Evolutionary conservation across 2,888 invertebrate species (phyloP).

Genomic region (Ornithoptera priamus): DNA sequence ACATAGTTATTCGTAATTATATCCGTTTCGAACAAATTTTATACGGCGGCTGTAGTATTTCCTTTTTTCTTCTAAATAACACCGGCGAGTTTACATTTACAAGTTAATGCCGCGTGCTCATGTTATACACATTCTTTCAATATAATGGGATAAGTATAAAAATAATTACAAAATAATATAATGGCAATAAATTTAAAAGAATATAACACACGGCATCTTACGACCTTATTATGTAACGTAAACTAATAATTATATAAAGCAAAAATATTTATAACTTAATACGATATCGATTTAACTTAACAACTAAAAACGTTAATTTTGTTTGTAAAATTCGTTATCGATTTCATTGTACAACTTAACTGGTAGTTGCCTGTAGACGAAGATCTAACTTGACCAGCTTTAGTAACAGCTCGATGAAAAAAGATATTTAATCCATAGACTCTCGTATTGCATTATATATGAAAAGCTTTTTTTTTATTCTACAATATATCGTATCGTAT

Average conservation of each 20-base stretch:
- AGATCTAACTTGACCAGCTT: neutral
- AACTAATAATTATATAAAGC: slow-evolving; percentile 33
- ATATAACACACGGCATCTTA: slow-evolving; percentile 37
- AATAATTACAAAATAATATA: slow-evolving; percentile 43
- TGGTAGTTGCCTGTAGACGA: slow-evolving; percentile 3
- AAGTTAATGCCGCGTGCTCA: slow-evolving; percentile 11
- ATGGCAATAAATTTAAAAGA: slow-evolving; percentile 44
- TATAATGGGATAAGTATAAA: slow-evolving; percentile 37
- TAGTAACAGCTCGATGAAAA: neutral
- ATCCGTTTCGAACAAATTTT: slow-evolving; percentile 66
- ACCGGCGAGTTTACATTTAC: slow-evolving; percentile 1
- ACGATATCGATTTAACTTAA: slow-evolving; percentile 45
- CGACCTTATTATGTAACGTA: slow-evolving; percentile 13
- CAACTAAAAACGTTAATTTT: slow-evolving; percentile 45
- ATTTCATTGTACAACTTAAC: slow-evolving; percentile 51
- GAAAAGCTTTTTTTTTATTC: too few relatives aligned
- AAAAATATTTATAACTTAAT: slow-evolving; percentile 40
- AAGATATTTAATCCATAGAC: neutral
- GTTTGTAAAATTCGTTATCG: slow-evolving; percentile 52
- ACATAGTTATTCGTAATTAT: slow-evolving; percentile 60
- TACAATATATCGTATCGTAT: too few relatives aligned
- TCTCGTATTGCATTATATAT: too few relatives aligned
- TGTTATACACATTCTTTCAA: slow-evolving; percentile 27
- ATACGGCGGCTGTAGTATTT: slow-evolving; percentile 57
- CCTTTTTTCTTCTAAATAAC: slow-evolving; percentile 25